Evolutionary conservation across 2,888 invertebrate genomes (phyloP), one percentile per base, ranked within the genome.

Genomic region (Aphidius colemani): DNA sequence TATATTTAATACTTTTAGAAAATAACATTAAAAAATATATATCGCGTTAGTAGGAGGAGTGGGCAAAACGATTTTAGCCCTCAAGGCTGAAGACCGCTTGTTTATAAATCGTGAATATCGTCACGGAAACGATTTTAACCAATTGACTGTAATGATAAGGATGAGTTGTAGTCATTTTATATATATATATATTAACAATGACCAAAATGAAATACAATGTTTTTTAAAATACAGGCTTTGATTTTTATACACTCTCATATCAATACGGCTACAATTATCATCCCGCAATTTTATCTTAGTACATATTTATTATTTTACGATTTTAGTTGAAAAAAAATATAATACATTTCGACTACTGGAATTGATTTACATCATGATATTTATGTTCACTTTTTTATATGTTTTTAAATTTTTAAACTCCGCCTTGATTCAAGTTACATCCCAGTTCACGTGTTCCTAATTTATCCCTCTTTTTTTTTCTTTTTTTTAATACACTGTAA

Each of bases 61-160:
- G 11, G 13, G 11, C 8, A 39, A 53, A 49, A 13, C 48, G 13
- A 48, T 48, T 48, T 48, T 13, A 11, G 4, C 48, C 48, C 11
- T 48, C 8, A 9, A 18, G 55, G 63, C 10, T 11, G 39, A 61
- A 63, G 61, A 66, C 60, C 63, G 62, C 48, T 55, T 64, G 55
- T 66, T 66, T 51, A 59, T 50, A 59, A n/a, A 55, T 53, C 46
- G 63, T 46, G 64, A 66, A 44, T 18, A 7, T 64, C 56, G 18
- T 61, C 59, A 45, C 62, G 70, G 72, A 72, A 74, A 72, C 70
- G 71, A 71, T 74, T 71, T 65, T 62, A 65, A 30, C 60, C 74
- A 69, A 75, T 73, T 72, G 71, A 67, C 11, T 48, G 66, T 74
- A 73, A 76, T 75, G 70, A 72, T 71, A 71, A 74, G 69, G 69